Percentiles rank a stretch among this genome's conserved stretches.
Evolutionary conservation across 2,113 vertebrate genomes (phyloP).

Genomic region (Bufo bufo): DNA sequence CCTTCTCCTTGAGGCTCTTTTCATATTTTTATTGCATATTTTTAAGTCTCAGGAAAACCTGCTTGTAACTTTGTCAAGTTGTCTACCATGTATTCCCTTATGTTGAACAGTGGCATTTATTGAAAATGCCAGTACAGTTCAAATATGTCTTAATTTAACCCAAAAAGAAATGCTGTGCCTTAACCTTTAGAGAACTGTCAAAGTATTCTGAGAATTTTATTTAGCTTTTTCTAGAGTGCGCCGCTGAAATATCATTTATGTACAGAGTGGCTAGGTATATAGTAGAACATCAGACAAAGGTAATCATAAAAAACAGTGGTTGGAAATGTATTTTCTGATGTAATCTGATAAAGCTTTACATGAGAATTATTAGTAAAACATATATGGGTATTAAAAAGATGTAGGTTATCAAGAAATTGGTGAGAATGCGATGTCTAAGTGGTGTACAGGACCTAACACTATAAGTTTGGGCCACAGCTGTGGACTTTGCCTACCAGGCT

Average conservation of each 20-base stretch:
- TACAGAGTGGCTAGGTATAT: not conserved
- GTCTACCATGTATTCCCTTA: constrained; percentile 35
- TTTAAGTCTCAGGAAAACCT: constrained; percentile 24
- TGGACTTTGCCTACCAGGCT: not conserved
- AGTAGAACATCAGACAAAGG: not conserved
- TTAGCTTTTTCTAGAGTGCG: not conserved
- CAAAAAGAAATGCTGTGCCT: constrained; percentile 30
- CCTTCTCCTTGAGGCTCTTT: constrained; percentile 44
- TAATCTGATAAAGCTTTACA: not conserved
- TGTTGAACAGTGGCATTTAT: constrained; percentile 51
- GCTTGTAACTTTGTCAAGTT: constrained; percentile 23
- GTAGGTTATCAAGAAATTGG: not conserved
- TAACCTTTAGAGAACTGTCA: constrained; percentile 43
- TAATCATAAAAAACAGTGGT: not conserved
- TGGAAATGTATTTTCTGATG: not conserved
- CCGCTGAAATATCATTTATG: constrained; percentile 4
- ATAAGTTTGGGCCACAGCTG: not conserved
- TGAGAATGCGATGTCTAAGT: not conserved
- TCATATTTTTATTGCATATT: constrained; percentile 39
- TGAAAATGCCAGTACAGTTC: constrained; percentile 35
- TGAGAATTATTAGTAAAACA: not conserved
- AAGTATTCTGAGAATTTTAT: not conserved
- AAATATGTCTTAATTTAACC: constrained; percentile 46
- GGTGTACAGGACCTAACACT: not conserved
- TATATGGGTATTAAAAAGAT: not conserved